Evolutionary conservation across 1,140 invertebrate species (phyloP).

Genomic region (Conopomorpha cramerella): DNA sequence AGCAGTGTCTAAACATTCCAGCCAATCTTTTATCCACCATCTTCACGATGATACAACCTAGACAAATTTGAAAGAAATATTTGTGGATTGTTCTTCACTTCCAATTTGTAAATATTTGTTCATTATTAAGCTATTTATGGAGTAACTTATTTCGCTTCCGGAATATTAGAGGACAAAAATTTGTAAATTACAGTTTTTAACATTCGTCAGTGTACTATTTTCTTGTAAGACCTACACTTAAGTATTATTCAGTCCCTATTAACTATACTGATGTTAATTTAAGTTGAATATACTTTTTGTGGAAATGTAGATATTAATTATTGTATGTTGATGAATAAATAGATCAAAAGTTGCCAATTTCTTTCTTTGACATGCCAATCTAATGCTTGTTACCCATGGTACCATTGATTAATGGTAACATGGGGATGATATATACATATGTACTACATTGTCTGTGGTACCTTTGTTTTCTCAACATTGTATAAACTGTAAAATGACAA

Average conservation of each 20-base stretch:
- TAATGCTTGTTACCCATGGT: no score
- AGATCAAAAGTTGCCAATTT: slow-evolving; percentile 31
- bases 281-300: slow-evolving; percentile 50
- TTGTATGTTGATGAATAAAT: slow-evolving; percentile 61
- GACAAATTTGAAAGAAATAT: neutral
- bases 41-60: no score
- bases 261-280: slow-evolving; percentile 43
- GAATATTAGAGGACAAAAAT: no score
- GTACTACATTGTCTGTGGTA: slow-evolving; percentile 12
- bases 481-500: no score
- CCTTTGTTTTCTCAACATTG: no score
- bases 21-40: neutral
- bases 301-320: slow-evolving; percentile 60
- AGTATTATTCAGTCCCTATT: slow-evolving; percentile 44
- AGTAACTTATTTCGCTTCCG: slow-evolving; percentile 47
- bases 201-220: slow-evolving; percentile 14
- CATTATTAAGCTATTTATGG: slow-evolving; percentile 22
- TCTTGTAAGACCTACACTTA: slow-evolving; percentile 10
- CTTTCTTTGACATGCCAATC: neutral
- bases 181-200: slow-evolving; percentile 36
- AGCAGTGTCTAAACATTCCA: neutral
- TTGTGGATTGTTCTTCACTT: slow-evolving; percentile 12
- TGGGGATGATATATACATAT: no score
- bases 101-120: slow-evolving; percentile 55
- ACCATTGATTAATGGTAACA: no score